Base-by-base conservation (phyloP, 1,140 invertebrate species). In the Macrobrachium rosenbergii region DNA sequence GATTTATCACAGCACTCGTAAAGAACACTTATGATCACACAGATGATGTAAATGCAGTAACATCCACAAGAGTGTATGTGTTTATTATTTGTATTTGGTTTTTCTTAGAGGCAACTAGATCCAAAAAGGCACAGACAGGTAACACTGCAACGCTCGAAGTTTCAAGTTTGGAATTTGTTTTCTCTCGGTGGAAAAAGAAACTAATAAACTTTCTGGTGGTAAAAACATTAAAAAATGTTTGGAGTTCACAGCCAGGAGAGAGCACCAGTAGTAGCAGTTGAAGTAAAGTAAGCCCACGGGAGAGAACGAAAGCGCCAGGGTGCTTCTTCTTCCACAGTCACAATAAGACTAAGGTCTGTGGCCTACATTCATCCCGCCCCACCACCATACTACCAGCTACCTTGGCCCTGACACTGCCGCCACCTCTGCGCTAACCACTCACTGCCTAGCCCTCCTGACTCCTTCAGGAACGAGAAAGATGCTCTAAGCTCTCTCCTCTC, bases 341-440 rank as follows among this genome's bases (percentile, higher is more conserved):
- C 78, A 87, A 81, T 58, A 58, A 82, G 84, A 87, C 84, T 87
- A 67, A 87, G 69, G 76, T 63, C 11, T 62, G 37, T 87, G 84
- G 78, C 84, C 84, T 87, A 87, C 78, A 87, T 87, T 87, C 84
- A 59, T 59, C 23, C 23, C 62, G 79, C 79, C 82, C 63, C 63
- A 45, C 80, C 80, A 67, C 62, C 80, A 21, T 21, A 37, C 72
- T 23, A 43, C 64, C 84, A 62, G 77, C 84, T 80, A 72, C 84
- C 84, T 87, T 87, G 84, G 84, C 84, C 84, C 84, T 87, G 84
- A 87, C 84, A 87, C 84, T 87, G 28, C 28, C 28, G 28, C 28
- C 28, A 37, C 28, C 28, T 37, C 28, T 37, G 84, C 23, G 69
- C 69, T 43, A 78, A 69, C 63, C 79, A n/a, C 59, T n/a, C 62